Percentiles rank a stretch among this genome's conserved stretches.
These are phyloP conservation scores for Podiceps cristatus DNA, from an alignment of 2,113 vertebrate genomes.

Conservation along the genomic window DNA sequence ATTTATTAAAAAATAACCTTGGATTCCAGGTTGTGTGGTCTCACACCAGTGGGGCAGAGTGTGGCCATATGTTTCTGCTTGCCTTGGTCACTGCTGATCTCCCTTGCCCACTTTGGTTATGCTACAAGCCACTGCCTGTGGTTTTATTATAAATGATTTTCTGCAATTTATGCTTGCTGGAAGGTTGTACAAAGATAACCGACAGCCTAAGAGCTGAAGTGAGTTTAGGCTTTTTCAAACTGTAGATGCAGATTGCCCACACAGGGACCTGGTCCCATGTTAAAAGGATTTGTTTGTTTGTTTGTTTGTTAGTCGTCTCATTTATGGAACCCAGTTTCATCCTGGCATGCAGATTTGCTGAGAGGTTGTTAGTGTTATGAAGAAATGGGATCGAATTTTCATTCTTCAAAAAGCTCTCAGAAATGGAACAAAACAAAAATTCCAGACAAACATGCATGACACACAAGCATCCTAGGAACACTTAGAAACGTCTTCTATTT, in stretches of 20 bases:
- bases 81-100: neutral
- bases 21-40: neutral
- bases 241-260: neutral
- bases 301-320: neutral
- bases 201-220: neutral
- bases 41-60: neutral
- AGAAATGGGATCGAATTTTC: neutral
- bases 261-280: accelerated
- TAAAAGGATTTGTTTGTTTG: neutral
- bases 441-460: neutral
- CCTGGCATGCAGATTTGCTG: neutral
- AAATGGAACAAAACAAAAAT: neutral
- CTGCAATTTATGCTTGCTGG: neutral
- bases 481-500: neutral
- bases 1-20: neutral
- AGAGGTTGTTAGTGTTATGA: neutral
- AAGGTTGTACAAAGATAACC: neutral
- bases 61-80: neutral
- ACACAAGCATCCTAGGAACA: neutral
- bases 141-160: neutral
- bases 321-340: neutral
- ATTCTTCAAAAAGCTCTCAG: neutral
- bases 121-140: neutral
- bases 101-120: neutral
- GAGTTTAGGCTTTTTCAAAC: neutral